Base-by-base conservation (phyloP, 2,113 vertebrate genomes). In the cat (Felis catus) region DNA sequence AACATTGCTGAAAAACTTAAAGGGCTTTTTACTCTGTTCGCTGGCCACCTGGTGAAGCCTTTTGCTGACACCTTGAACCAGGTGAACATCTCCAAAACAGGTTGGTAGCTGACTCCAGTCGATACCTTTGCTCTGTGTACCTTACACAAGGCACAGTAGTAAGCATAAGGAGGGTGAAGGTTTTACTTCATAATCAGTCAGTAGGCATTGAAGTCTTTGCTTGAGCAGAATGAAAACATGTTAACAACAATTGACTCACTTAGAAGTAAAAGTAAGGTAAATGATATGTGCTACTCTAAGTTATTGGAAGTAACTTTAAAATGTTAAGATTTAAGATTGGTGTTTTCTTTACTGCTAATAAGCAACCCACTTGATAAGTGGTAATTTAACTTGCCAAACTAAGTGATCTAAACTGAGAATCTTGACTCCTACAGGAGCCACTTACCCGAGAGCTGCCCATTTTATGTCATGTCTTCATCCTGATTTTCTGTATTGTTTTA, bases 21-120 rank as follows among this genome's bases (percentile, higher is more conserved):
- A 97, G 99, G 99, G 7, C 99, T 99, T 78, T 99, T 99, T 78
- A 99, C 99, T 14, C 98, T 99, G 29, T 99, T 99, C 88, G 99
- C 99, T 1, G 99, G 99, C 39, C 99, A 99, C 82, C 98, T 99
- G 93, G 99, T 99, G 93, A 99, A 99, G 90, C 99, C 99, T 0
- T 98, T 99, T 68, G 98, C 99, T 0, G 99, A 99, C 68, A 98
- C 99, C 13, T 98, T 99, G 95, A 99, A 98, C 70, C 99, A 99
- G 83, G 98, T 99, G 89, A 99, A 99, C 97, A 29, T 97, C 83
- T 98, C 99, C 45, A 99, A 99, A 96, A 99, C 99, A 29, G 99
- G 99, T 99, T 92, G 89, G 98, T 98, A 79, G 73, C n/a, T 33
- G 15, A 29, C 36, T 19, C 48, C 9, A 13, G 33, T 1, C 0